Conservation (phyloP, 2,888 invertebrate species). For the Tetranychus piercei region DNA sequence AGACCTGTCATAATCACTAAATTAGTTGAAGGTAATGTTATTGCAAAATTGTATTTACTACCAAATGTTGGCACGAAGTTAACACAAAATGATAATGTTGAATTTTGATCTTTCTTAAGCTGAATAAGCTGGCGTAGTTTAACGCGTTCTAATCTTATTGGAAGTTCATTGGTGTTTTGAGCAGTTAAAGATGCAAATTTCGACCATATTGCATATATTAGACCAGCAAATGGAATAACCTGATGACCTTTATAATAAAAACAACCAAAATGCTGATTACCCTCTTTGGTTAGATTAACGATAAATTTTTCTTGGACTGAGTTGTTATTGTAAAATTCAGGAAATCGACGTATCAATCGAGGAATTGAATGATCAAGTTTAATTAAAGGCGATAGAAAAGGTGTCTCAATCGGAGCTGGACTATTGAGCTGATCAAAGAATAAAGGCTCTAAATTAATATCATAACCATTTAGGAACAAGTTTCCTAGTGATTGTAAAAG, state of each 20-base stretch:
- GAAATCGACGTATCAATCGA: conserved; percentile 64
- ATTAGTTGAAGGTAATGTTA: not conserved
- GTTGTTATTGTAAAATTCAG: conserved; percentile 13
- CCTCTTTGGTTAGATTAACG: not conserved
- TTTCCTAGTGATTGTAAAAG: not conserved
- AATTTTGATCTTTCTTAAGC: not conserved
- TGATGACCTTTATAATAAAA: not conserved
- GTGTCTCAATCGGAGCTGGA: conserved; percentile 82
- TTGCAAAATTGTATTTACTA: not conserved
- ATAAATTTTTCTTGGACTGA: not conserved
- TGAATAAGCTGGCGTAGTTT: not conserved
- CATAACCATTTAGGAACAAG: not conserved
- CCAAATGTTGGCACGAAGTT: not conserved
- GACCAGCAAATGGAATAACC: not conserved
- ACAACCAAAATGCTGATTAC: not conserved
- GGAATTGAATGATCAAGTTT: conserved; percentile 77
- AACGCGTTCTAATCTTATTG: not conserved
- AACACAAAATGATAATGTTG: not conserved
- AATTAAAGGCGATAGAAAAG: conserved; percentile 64
- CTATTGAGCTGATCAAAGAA: conserved; percentile 56
- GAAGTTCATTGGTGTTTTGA: not conserved
- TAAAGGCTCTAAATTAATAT: conserved; percentile 33
- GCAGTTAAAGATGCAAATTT: not conserved
- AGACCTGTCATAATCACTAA: not conserved
- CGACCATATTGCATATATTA: not conserved